Base-by-base conservation (phyloP, 2,113 vertebrate species). In the Orycteropus afer region DNA sequence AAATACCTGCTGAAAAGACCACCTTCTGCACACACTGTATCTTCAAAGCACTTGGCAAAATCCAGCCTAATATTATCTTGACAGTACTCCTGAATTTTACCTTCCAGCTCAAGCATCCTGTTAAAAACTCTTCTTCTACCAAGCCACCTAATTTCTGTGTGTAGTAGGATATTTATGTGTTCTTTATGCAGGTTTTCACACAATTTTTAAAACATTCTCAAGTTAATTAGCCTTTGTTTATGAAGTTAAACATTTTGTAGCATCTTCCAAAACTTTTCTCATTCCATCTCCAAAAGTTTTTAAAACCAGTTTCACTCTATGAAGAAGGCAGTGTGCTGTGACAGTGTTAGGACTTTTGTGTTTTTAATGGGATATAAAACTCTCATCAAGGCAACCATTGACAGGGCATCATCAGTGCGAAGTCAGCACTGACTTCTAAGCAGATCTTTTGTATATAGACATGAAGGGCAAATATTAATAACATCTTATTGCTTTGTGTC, bases 1-100 rank as follows among this genome's bases (percentile, higher is more conserved):
- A 83, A 57, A 23, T 37, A 13, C 79, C 89, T 86, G 55, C 37
- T 63, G 40, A 61, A 37, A 83, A 47, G 49, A 18, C 29, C 84
- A 17, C 61, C 76, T 79, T 86, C 25, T 55, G 27, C 0, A 87
- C 27, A 22, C 51, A 74, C 63, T 86, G 17, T 92, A 12, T 80
- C 79, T 83, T 83, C 85, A 92, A 86, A 92, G 42, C 29, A 74
- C n/a, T 78, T 93, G 65, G 2, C 18, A 40, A 84, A 76, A 76
- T 73, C 49, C 34, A 15, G 15, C 20, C 89, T 40, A 74, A 51
- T 80, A 49, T 79, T 82, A 74, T 61, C 51, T 86, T 94, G 69
- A 92, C 92, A 94, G 34, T 67, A 69, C 40, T 83, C 82, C 42
- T 84, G 37, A 92, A 92, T 94, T 93, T 95, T 11, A 78, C 42